Conservation (phyloP, 2,797 vertebrate species). For the Muraenolepis orangiensis region DNA sequence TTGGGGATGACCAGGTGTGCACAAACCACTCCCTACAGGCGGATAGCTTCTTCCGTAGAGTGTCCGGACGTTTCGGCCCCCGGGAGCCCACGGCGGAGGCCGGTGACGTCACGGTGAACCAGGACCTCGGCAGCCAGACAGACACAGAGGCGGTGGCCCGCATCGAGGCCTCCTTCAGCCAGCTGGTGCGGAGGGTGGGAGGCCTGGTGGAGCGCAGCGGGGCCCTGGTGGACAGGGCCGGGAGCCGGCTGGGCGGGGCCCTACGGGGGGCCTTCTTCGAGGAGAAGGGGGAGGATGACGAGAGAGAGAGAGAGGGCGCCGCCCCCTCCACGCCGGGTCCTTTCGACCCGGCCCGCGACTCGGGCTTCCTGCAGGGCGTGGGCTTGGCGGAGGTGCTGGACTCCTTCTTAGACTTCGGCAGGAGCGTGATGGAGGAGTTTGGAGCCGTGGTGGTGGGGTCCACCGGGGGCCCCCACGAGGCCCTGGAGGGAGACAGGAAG, state of each 20-base stretch:
- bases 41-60: conserved; percentile 78
- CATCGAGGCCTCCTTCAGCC: conserved; percentile 79
- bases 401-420: conserved; percentile 81
- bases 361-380: conserved; percentile 71
- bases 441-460: conserved; percentile 77
- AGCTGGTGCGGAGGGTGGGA: conserved; percentile 67
- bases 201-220: conserved; percentile 77
- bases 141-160: conserved; percentile 65
- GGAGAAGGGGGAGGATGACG: conserved; percentile 30
- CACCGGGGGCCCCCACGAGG: conserved; percentile 60
- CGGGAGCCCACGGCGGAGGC: conserved; percentile 46
- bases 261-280: conserved; percentile 80
- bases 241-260: conserved; percentile 74
- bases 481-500: conserved; percentile 56
- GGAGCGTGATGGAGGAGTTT: conserved; percentile 79
- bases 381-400: conserved; percentile 79
- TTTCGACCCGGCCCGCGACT: conserved; percentile 56
- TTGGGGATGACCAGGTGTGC: no score
- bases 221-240: conserved; percentile 76
- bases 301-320: background rate
- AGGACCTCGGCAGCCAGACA: conserved; percentile 48
- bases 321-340: conserved; percentile 30
- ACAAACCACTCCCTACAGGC: conserved; percentile 73
- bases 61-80: conserved; percentile 74
- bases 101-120: conserved; percentile 58